Conservation (phyloP, 2,888 invertebrate genomes). For the Choristoneura rosaceana region DNA sequence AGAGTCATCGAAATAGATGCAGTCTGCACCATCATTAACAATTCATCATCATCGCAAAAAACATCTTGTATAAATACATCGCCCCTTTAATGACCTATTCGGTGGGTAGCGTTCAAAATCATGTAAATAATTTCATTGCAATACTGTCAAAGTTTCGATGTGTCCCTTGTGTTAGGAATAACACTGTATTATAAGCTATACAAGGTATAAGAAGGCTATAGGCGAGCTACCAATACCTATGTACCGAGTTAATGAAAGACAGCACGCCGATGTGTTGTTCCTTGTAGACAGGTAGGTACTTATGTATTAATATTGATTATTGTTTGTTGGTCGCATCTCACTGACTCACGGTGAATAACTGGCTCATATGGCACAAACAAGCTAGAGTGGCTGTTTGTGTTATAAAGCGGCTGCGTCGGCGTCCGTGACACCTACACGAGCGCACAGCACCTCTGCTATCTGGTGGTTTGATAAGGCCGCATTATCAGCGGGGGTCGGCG, state of each 20-base stretch:
- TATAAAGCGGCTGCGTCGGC: slow-evolving; percentile 63
- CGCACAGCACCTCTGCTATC: slow-evolving; percentile 83
- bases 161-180: neutral
- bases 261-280: slow-evolving; percentile 6
- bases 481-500: slow-evolving; percentile 76
- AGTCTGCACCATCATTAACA: too few relatives aligned
- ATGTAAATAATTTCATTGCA: neutral
- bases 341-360: slow-evolving; percentile 67
- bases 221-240: neutral
- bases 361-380: slow-evolving; percentile 67
- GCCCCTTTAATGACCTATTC: too few relatives aligned
- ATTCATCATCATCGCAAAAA: too few relatives aligned
- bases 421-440: slow-evolving; percentile 83
- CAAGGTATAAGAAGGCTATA: neutral
- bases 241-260: slow-evolving; percentile 5
- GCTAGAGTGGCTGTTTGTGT: slow-evolving; percentile 65
- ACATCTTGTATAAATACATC: neutral
- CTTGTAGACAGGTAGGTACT: neutral
- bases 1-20: neutral
- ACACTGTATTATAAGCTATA: too few relatives aligned
- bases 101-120: neutral
- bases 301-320: slow-evolving; percentile 37
- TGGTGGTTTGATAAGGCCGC: slow-evolving; percentile 79
- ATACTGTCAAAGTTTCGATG: neutral
- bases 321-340: slow-evolving; percentile 55